Percentiles rank a stretch among this genome's conserved stretches.
These are phyloP conservation scores for Machimus atricapillus DNA, from an alignment of 2,888 invertebrate genomes.

Conservation along the genomic window DNA sequence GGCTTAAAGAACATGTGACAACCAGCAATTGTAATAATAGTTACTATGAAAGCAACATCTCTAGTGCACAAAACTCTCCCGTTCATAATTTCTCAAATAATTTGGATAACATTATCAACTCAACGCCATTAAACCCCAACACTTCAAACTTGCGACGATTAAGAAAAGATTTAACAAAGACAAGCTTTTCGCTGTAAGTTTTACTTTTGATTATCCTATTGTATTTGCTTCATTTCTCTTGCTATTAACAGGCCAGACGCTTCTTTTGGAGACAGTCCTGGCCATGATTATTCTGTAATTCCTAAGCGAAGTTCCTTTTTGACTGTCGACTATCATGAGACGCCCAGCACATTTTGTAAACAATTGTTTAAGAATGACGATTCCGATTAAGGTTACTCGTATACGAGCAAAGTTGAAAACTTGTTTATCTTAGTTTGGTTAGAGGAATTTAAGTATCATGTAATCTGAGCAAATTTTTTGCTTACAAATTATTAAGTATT, in stretches of 20 bases:
- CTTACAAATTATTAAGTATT: slow-evolving; percentile 10
- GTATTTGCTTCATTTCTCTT: background rate
- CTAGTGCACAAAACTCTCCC: slow-evolving; percentile 24
- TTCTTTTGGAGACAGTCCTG: background rate
- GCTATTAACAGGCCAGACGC: background rate
- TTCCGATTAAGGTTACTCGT: slow-evolving; percentile 51
- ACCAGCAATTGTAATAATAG: background rate
- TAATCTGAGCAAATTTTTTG: background rate
- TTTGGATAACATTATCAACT: slow-evolving; percentile 51
- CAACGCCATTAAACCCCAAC: slow-evolving; percentile 59
- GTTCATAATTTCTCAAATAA: slow-evolving; percentile 2
- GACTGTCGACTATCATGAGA: slow-evolving; percentile 51
- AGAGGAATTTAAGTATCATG: background rate
- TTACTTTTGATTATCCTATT: background rate
- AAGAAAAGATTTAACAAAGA: slow-evolving; percentile 55
- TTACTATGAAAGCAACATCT: slow-evolving; percentile 32
- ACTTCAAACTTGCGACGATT: slow-evolving; percentile 52
- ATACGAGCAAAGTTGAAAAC: slow-evolving; percentile 1
- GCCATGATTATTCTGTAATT: background rate
- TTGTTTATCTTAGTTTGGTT: background rate
- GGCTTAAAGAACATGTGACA: slow-evolving; percentile 50
- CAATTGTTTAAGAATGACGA: slow-evolving; percentile 55
- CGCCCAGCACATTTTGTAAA: slow-evolving; percentile 55
- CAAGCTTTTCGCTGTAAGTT: slow-evolving; percentile 48
- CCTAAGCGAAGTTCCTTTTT: background rate